These are phyloP conservation scores for Hirundichthys speculiger DNA, from an alignment of 2,113 vertebrate species.

Conservation along the genomic window DNA sequence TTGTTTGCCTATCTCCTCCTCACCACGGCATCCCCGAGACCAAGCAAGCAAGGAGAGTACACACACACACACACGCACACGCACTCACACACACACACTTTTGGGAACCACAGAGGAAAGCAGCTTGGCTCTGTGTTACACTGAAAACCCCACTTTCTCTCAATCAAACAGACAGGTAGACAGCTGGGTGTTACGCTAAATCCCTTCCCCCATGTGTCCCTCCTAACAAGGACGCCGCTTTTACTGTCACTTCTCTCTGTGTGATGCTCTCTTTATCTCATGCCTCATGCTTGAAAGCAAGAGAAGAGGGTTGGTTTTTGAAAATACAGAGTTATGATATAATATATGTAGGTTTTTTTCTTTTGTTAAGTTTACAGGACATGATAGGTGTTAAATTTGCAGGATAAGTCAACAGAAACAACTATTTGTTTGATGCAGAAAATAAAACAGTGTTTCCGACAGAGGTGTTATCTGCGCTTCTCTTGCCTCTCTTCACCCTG, in stretches of 20 bases:
- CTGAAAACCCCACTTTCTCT: conserved; percentile 60
- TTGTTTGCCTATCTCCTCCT: conserved; percentile 69
- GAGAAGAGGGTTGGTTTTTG: conserved; percentile 9
- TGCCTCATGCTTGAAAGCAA: conserved; percentile 8
- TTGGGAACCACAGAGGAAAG: conserved; percentile 42
- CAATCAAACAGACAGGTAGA: conserved; percentile 70
- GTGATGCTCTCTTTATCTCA: conserved; percentile 53
- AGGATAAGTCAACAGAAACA: conserved; percentile 16
- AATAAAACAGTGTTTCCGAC: conserved; percentile 41
- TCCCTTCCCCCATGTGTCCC: conserved; percentile 61
- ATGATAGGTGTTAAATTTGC: conserved; percentile 1
- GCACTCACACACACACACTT: conserved; percentile 33
- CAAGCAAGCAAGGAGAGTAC: conserved; percentile 49
- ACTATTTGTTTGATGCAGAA: conserved; percentile 1
- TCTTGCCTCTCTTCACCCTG: conserved; percentile 52
- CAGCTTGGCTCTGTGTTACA: conserved; percentile 60
- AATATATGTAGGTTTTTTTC: conserved; percentile 12
- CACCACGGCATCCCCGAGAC: conserved; percentile 67
- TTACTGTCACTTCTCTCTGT: conserved; percentile 48
- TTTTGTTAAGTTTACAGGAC: conserved; percentile 31
- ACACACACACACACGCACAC: conserved; percentile 47
- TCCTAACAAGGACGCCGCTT: conserved; percentile 41
- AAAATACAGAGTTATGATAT: conserved; percentile 28
- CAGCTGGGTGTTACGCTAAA: conserved; percentile 66
- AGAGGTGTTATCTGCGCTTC: conserved; percentile 36